Evolutionary conservation across 2,113 vertebrate species (phyloP).

Genomic region (Bujurquina vittata): DNA sequence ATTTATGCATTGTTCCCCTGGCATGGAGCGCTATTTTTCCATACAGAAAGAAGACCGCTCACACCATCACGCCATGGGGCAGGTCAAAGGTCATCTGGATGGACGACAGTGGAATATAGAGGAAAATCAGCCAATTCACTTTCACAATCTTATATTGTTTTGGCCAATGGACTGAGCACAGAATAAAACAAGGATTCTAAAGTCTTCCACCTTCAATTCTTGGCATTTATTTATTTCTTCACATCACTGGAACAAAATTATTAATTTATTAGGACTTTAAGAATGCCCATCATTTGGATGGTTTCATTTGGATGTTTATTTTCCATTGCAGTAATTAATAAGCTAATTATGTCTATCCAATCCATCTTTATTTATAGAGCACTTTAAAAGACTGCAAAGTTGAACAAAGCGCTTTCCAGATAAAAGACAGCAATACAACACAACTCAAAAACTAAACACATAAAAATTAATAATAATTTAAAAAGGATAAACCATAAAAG

Average conservation of each 20-base stretch:
- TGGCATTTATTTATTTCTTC: not conserved
- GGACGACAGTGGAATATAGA: too few relatives aligned
- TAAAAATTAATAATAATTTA: too few relatives aligned
- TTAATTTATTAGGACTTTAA: not conserved
- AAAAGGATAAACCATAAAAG: too few relatives aligned
- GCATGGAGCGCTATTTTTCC: not conserved
- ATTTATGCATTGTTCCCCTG: not conserved
- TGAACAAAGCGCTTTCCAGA: too few relatives aligned
- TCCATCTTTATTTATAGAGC: too few relatives aligned
- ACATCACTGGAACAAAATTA: not conserved
- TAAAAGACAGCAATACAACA: too few relatives aligned
- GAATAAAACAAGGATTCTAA: not conserved
- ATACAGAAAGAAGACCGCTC: not conserved
- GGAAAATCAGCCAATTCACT: not conserved
- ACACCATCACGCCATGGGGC: too few relatives aligned
- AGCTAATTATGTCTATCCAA: not conserved
- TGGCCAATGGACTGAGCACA: not conserved
- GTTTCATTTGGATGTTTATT: not conserved
- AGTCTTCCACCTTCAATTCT: not conserved
- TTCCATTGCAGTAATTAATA: not conserved
- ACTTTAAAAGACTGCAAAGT: too few relatives aligned
- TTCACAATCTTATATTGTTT: not conserved
- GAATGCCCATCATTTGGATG: not conserved
- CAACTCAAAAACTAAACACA: too few relatives aligned
- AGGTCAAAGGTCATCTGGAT: too few relatives aligned